These are phyloP conservation scores for Sussaba pulchella DNA, from an alignment of 2,888 invertebrate species.

Conservation along the genomic window DNA sequence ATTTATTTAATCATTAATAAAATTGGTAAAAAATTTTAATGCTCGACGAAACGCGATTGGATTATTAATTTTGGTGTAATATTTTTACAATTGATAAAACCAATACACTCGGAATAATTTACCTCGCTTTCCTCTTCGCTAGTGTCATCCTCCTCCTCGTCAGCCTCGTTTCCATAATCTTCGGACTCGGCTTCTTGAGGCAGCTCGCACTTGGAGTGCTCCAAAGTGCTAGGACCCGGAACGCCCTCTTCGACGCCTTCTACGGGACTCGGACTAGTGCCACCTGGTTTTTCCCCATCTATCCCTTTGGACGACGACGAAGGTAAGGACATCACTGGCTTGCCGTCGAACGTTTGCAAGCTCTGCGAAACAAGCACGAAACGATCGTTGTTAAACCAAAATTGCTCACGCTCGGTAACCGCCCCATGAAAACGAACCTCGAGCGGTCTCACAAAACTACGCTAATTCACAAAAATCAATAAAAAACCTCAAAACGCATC, in stretches of 20 bases:
- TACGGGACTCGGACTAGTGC: slow-evolving; percentile 82
- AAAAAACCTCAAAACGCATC: no score
- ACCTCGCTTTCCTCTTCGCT: slow-evolving; percentile 81
- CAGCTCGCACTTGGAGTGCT: slow-evolving; percentile 73
- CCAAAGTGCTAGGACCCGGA: slow-evolving; percentile 80
- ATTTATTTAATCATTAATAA: no score
- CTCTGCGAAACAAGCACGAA: slow-evolving; percentile 18
- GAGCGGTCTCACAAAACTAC: no score
- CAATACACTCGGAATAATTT: background rate
- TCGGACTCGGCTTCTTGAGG: slow-evolving; percentile 78
- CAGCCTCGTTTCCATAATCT: slow-evolving; percentile 79
- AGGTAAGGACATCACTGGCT: slow-evolving; percentile 82
- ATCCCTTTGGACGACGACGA: slow-evolving; percentile 80
- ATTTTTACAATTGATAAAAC: no score
- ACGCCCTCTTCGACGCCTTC: slow-evolving; percentile 80
- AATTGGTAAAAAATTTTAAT: no score
- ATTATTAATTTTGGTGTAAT: no score
- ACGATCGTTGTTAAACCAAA: background rate
- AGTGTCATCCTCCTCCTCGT: slow-evolving; percentile 81
- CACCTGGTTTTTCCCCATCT: slow-evolving; percentile 79
- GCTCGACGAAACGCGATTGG: no score
- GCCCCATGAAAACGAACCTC: no score
- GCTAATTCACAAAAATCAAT: no score
- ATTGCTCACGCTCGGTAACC: no score
- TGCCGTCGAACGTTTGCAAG: slow-evolving; percentile 32